Base-by-base conservation (phyloP, 2,888 invertebrate genomes). In the Acleris emargana region DNA sequence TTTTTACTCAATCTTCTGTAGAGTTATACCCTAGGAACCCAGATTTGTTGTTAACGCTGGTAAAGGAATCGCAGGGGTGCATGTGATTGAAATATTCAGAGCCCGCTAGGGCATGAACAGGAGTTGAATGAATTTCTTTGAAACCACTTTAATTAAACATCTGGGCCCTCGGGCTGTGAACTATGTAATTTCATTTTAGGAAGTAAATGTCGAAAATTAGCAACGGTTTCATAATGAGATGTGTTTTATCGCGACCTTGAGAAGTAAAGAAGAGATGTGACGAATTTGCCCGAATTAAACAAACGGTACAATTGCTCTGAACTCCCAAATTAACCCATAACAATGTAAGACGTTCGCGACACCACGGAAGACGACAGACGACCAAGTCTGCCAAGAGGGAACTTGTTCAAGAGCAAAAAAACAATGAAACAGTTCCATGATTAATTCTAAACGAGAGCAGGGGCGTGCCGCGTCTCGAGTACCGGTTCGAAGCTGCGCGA, bases 401-500 rank as follows among this genome's bases (percentile, higher is more conserved):
- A 32, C 53, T 32, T 28, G 17, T 5, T 16, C 22, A n/a, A 43
- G 50, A 25, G 13, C 28, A 42, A 51, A 51, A 42, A 43, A 13
- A 38, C 32, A 54, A 55, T n/a, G 25, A 22, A 42, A 55, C 47
- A 32, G 32, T 47, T 25, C 22, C 52, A 60, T 50, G 20, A 58
- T 58, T n/a, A 32, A 58, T 49, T 28, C 22, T 53, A 42, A 53
- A 51, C 25, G 49, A 32, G 52, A 59, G 49, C 59, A 66, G 22
- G 51, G 58, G 38, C 25, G 49, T 43, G 22, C 43, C 45, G 58
- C 25, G 51, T 52, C 58, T 55, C 50, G 43, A 66, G 72, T 75
- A 74, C 74, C 73, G 73, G 72, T 76, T 76, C 69, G 62, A 70
- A 73, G 73, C 71, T 76, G 78, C 77, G 78, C 75, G 63, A 70